Base-by-base conservation (phyloP, 2,797 vertebrate species). In the Ambastaia sidthimunki region DNA sequence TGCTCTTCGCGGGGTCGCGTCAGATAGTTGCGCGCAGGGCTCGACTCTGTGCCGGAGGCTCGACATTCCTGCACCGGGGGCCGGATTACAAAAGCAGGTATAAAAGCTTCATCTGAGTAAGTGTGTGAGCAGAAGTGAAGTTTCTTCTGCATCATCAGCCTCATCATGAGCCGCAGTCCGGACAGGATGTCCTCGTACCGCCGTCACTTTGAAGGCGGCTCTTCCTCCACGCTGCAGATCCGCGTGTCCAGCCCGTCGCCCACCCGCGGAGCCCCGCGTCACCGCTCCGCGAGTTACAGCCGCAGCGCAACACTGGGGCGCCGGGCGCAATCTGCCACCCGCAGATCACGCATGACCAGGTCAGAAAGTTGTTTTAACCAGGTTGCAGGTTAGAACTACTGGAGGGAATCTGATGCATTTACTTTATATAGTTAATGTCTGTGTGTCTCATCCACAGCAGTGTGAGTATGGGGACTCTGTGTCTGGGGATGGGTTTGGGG, bases 121-220 rank as follows among this genome's bases (percentile, higher is more conserved):
- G 48, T 75, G n/a, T 44, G 25, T 47, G 25, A 76, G 80, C 62
- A 66, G 83, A 82, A 44, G 74, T 34, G 21, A 1, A 34, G 50
- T 74, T 25, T 25, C 52, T 71, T 65, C 75, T 75, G 67, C 59
- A 82, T 71, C 50, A 76, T 23, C 63, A 52, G 3, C 66, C 76
- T 74, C 87, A 90, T 1, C 69, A 95, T 94, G 94, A 93, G 93
- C 78, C 82, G 83, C 86, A 94, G 94, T 80, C 92, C 89, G 77
- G 93, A 92, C 60, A 93, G 92, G 85, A 93, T 93, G 86, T 95
- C 94, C 0, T 95, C 95, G 0, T 94, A 93, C 85, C 88, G 93
- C 72, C 90, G 93, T 50, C 90, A 93, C 47, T 95, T 95, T 23
- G 91, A 95, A 76, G 87, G 88, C 1, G 80, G 74, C 63, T 83